Evolutionary conservation across 2,888 invertebrate species (phyloP).

Genomic region (Ennomos quercinarius): DNA sequence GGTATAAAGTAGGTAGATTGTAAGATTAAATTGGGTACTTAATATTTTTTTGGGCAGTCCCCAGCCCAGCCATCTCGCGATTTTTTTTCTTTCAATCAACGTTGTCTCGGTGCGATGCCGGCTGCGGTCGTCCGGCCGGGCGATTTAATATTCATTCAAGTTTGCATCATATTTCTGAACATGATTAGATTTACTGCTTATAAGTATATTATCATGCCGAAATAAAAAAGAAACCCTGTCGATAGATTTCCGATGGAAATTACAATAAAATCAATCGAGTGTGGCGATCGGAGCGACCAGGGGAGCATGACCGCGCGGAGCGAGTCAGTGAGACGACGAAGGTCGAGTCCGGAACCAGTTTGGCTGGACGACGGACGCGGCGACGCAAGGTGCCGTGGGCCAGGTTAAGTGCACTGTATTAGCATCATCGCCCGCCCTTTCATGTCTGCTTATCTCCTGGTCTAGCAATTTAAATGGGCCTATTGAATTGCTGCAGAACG

Average conservation of each 20-base stretch:
- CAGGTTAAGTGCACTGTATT: slow-evolving; percentile 81
- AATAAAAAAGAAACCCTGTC: slow-evolving; percentile 25
- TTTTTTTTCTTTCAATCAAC: slow-evolving; percentile 8
- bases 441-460: slow-evolving; percentile 77
- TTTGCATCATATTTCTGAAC: slow-evolving; percentile 9
- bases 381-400: slow-evolving; percentile 80
- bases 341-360: slow-evolving; percentile 80
- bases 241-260: slow-evolving; percentile 48
- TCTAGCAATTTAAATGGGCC: slow-evolving; percentile 75
- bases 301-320: slow-evolving; percentile 70
- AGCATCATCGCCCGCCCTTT: slow-evolving; percentile 81
- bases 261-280: slow-evolving; percentile 70
- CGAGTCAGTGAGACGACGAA: slow-evolving; percentile 66
- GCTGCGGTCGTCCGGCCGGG: slow-evolving; percentile 2
- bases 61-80: background rate
- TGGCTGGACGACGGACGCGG: slow-evolving; percentile 74
- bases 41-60: slow-evolving; percentile 5
- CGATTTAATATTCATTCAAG: slow-evolving; percentile 16
- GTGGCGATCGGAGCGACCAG: slow-evolving; percentile 70
- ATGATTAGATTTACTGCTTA: slow-evolving; percentile 24
- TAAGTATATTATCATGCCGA: slow-evolving; percentile 20
- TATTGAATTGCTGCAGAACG: slow-evolving; percentile 68
- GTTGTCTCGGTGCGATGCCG: background rate
- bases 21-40: slow-evolving; percentile 23
- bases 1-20: slow-evolving; percentile 10